Percentiles rank a stretch among this genome's conserved stretches.
Conservation (phyloP, 2,888 invertebrate genomes). For the Caenorhabditis sulstoni region DNA sequence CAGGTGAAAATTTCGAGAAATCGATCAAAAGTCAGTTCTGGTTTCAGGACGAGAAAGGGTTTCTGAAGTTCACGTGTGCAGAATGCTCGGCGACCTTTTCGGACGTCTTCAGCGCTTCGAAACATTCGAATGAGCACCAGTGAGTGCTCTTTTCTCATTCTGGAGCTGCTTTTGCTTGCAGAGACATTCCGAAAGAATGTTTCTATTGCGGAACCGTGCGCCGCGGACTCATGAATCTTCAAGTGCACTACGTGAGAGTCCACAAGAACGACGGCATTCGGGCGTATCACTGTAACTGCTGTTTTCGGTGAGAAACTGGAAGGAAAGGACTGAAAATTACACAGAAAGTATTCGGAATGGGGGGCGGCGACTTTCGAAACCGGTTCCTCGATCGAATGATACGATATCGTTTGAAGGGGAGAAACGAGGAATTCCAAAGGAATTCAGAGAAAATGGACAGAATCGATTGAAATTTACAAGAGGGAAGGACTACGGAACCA, state of each 20-base stretch:
- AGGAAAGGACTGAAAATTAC: constrained; percentile 8
- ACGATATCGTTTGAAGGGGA: background rate
- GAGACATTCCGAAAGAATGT: constrained; percentile 30
- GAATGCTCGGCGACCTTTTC: constrained; percentile 15
- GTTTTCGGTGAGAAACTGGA: constrained; percentile 19
- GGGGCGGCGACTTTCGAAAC: background rate
- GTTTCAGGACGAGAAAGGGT: too few relatives aligned
- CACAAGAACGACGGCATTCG: constrained; percentile 44
- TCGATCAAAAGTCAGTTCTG: too few relatives aligned
- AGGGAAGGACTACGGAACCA: too few relatives aligned
- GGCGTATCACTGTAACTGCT: constrained; percentile 22
- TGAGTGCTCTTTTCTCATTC: background rate
- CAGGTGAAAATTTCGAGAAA: constrained; percentile 5
- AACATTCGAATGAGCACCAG: constrained; percentile 37
- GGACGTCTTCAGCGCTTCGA: constrained; percentile 15
- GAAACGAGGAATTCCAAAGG: too few relatives aligned
- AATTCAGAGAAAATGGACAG: background rate
- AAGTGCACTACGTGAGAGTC: constrained; percentile 36
- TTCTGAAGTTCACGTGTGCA: constrained; percentile 24
- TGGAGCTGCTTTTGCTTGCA: background rate
- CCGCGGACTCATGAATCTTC: constrained; percentile 39
- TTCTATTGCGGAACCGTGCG: constrained; percentile 52
- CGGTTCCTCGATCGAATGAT: constrained; percentile 23
- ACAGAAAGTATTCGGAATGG: background rate
- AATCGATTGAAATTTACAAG: background rate